Conservation (phyloP, 2,113 vertebrate genomes). For the Spea multiplicata region DNA sequence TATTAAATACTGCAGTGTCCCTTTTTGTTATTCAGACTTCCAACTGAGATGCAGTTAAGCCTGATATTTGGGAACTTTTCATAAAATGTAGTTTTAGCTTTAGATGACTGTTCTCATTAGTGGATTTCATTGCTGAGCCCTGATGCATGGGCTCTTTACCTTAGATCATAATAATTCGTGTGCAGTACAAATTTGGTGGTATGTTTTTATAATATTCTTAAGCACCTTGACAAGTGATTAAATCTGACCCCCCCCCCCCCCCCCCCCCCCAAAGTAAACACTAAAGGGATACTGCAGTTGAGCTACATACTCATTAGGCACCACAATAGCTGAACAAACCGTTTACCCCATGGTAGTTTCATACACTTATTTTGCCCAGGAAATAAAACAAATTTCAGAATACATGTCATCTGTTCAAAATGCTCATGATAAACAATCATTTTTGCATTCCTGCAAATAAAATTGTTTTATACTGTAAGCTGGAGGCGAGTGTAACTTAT, state of each 20-base stretch:
- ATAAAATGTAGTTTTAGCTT: slow-evolving; percentile 77
- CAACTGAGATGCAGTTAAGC: slow-evolving; percentile 76
- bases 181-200: slow-evolving; percentile 78
- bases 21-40: slow-evolving; percentile 85
- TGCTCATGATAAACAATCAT: slow-evolving; percentile 98
- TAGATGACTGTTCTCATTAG: slow-evolving; percentile 80
- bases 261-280: too few relatives aligned
- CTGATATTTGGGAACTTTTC: slow-evolving; percentile 81
- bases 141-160: slow-evolving; percentile 72
- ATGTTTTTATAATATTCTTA: slow-evolving; percentile 73
- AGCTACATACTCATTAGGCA: slow-evolving; percentile 78
- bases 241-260: not conserved
- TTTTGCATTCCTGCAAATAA: slow-evolving; percentile 99
- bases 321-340: slow-evolving; percentile 74
- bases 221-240: slow-evolving; percentile 80
- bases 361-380: slow-evolving; percentile 81
- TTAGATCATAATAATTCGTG: slow-evolving; percentile 75
- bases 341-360: slow-evolving; percentile 78
- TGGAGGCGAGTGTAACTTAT: slow-evolving; percentile 99
- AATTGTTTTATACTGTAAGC: slow-evolving; percentile 99
- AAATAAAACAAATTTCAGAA: slow-evolving; percentile 85
- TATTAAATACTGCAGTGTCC: slow-evolving; percentile 96
- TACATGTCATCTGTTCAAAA: slow-evolving; percentile 97
- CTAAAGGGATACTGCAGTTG: slow-evolving; percentile 84
- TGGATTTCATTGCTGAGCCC: slow-evolving; percentile 76